These are phyloP conservation scores for Sycobia sp. DNA, from an alignment of 1,140 invertebrate species.

Conservation along the genomic window DNA sequence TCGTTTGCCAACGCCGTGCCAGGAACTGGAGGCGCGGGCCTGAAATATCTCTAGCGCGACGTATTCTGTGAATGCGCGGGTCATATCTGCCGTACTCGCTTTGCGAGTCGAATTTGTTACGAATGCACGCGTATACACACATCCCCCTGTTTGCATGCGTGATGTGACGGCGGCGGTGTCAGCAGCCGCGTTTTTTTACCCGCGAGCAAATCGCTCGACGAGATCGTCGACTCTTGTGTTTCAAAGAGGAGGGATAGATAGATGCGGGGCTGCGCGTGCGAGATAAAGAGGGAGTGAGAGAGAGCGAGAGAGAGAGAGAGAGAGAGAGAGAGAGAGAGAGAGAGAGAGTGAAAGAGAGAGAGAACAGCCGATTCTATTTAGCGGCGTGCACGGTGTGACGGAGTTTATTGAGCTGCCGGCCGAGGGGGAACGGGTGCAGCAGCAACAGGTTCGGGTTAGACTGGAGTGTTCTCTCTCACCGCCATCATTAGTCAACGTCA, in stretches of 20 bases:
- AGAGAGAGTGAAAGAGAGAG: too few species aligned
- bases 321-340: too few species aligned
- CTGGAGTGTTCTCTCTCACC: conserved; percentile 60
- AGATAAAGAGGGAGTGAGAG: too few species aligned
- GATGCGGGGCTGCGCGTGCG: too few species aligned
- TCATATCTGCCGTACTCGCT: neutral
- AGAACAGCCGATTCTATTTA: conserved; percentile 60
- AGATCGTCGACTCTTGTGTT: neutral
- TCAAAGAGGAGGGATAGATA: neutral
- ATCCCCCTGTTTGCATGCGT: too few species aligned
- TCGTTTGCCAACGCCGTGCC: conserved; percentile 12
- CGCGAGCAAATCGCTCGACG: neutral
- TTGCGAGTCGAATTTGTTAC: neutral
- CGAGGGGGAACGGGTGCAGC: conserved; percentile 54
- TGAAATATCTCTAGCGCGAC: conserved; percentile 14
- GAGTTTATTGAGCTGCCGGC: conserved; percentile 35
- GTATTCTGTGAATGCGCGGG: conserved; percentile 35
- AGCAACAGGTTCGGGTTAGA: conserved; percentile 62
- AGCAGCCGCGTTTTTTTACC: neutral
- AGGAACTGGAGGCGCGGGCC: neutral
- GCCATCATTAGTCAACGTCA: conserved; percentile 65
- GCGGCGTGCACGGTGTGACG: conserved; percentile 57
- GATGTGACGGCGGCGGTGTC: too few species aligned
- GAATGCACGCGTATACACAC: neutral
- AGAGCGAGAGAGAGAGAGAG: too few species aligned